Conservation (phyloP, 2,113 vertebrate genomes). For the Lathamus discolor region DNA sequence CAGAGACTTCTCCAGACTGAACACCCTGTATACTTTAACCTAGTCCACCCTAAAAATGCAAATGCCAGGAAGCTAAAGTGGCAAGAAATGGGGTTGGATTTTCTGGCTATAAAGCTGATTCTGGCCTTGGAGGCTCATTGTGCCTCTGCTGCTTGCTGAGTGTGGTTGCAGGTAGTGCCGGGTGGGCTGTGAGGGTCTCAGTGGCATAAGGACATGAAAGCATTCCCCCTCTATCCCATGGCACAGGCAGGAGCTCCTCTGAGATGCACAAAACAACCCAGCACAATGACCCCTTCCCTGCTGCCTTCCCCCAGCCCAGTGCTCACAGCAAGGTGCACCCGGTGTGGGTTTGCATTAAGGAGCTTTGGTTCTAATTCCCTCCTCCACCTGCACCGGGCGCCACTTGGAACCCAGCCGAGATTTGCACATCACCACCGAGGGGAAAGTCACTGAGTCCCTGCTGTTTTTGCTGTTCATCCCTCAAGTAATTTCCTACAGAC, state of each 20-base stretch:
- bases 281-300: neutral
- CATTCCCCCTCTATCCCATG: fast-evolving
- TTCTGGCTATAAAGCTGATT: neutral
- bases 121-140: neutral
- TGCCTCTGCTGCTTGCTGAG: neutral
- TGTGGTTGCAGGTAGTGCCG: fast-evolving
- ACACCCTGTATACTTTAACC: neutral
- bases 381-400: neutral
- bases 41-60: neutral
- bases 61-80: neutral
- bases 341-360: neutral
- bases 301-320: neutral
- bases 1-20: neutral
- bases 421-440: neutral
- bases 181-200: neutral
- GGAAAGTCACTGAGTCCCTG: slow-evolving; percentile 10
- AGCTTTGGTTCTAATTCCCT: slow-evolving; percentile 45
- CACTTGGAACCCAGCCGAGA: neutral
- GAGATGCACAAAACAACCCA: neutral
- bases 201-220: fast-evolving
- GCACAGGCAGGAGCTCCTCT: neutral
- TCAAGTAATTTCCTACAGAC: slow-evolving; percentile 9
- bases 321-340: neutral
- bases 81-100: neutral
- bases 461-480: slow-evolving; percentile 24